Percentiles rank a stretch among this genome's conserved stretches.
These are phyloP conservation scores for Tribolium freemani DNA, from an alignment of 2,888 invertebrate genomes.

Conservation along the genomic window DNA sequence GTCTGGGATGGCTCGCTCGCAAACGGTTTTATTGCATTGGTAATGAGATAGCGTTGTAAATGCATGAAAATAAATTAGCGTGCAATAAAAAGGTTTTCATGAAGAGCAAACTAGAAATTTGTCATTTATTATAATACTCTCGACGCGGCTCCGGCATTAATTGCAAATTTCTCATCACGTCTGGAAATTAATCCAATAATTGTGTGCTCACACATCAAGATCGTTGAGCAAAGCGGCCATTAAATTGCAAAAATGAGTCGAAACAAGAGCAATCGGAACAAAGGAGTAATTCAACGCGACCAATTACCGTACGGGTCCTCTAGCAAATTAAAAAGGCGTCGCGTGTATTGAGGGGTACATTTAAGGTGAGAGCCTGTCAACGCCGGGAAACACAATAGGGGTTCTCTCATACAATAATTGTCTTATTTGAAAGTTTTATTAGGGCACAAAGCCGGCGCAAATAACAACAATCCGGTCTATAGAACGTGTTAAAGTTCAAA, in stretches of 20 bases:
- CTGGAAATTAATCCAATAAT: not conserved
- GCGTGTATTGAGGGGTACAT: slow-evolving; percentile 1
- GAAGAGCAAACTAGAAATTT: not conserved
- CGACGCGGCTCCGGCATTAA: not conserved
- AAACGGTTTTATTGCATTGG: slow-evolving; percentile 1
- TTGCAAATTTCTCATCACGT: not conserved
- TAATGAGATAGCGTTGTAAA: slow-evolving; percentile 1
- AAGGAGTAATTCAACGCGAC: slow-evolving; percentile 1
- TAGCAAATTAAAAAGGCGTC: not conserved
- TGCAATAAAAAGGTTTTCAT: not conserved
- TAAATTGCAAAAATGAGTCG: not conserved
- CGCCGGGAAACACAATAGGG: slow-evolving; percentile 14
- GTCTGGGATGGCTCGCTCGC: not conserved
- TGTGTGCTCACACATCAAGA: not conserved
- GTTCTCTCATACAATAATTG: slow-evolving; percentile 28
- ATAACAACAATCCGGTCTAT: slow-evolving; percentile 40
- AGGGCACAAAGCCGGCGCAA: slow-evolving; percentile 31
- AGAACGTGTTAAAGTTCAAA: slow-evolving; percentile 29
- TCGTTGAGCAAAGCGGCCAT: not conserved
- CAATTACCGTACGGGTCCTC: not conserved
- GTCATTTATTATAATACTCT: not conserved
- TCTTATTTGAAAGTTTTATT: slow-evolving; percentile 39
- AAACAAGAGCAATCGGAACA: not conserved
- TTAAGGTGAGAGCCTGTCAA: slow-evolving; percentile 10
- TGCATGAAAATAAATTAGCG: not conserved